Evolutionary conservation across 2,888 invertebrate species (phyloP).

Genomic region (Ferdinandea cuprea): DNA sequence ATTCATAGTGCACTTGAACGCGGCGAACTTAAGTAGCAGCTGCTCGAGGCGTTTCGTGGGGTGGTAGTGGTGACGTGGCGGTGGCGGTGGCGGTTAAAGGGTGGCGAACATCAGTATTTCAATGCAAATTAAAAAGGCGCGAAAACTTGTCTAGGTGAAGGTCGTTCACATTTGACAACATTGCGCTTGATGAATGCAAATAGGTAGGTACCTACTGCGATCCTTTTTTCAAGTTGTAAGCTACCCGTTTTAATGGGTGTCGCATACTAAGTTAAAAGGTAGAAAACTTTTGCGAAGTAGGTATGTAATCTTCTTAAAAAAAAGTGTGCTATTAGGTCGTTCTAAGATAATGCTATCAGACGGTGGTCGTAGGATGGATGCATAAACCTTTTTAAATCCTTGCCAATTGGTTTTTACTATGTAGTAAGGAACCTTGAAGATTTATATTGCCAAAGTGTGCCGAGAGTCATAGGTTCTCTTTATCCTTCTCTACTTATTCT

Average conservation of each 20-base stretch:
- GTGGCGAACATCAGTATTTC: conserved; percentile 55
- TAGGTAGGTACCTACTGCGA: conserved; percentile 6
- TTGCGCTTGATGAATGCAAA: conserved; percentile 28
- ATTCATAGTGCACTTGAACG: conserved; percentile 74
- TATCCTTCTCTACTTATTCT: no score
- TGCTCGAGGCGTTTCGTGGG: conserved; percentile 57
- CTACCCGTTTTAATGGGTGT: neutral
- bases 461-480: no score
- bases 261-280: neutral
- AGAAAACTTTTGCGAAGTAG: neutral
- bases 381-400: no score
- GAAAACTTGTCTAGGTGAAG: conserved; percentile 73
- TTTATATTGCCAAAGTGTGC: no score
- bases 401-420: no score
- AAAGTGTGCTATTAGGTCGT: neutral
- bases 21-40: conserved; percentile 73
- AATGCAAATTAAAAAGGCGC: conserved; percentile 70
- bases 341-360: no score
- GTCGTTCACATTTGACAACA: conserved; percentile 67
- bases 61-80: conserved; percentile 20
- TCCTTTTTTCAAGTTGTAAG: conserved; percentile 25
- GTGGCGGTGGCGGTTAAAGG: conserved; percentile 14
- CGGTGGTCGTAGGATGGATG: no score
- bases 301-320: neutral
- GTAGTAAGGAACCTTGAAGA: no score